Conservation (phyloP, 2,888 invertebrate species). For the Aporophyla lueneburgensis region DNA sequence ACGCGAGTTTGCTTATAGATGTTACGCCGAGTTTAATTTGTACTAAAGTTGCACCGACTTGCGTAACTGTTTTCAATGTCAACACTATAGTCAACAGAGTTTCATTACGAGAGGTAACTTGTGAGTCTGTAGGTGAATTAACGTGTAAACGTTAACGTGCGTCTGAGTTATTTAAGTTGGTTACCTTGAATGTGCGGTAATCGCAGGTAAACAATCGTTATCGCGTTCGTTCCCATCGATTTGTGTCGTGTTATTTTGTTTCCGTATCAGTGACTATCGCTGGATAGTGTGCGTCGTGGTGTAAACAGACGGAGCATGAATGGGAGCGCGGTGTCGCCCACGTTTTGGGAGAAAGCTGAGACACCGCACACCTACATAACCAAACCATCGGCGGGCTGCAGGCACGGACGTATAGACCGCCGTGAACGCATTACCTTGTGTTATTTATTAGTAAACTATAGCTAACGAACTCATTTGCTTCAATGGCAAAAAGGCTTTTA, state of each 20-base stretch:
- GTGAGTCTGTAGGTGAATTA: slow-evolving; percentile 58
- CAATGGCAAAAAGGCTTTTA: slow-evolving; percentile 21
- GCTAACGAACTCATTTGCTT: slow-evolving; percentile 52
- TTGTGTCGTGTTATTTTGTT: slow-evolving; percentile 77
- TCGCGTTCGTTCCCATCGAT: slow-evolving; percentile 82
- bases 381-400: slow-evolving; percentile 50
- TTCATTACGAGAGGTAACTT: slow-evolving; percentile 64
- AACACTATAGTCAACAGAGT: slow-evolving; percentile 72
- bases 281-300: slow-evolving; percentile 62
- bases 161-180: slow-evolving; percentile 71
- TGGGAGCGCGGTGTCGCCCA: slow-evolving; percentile 84
- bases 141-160: slow-evolving; percentile 64
- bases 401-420: slow-evolving; percentile 42
- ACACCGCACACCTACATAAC: slow-evolving; percentile 68
- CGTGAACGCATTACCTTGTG: slow-evolving; percentile 57
- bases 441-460: slow-evolving; percentile 50
- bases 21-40: slow-evolving; percentile 61
- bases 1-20: slow-evolving; percentile 65
- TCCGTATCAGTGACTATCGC: slow-evolving; percentile 71
- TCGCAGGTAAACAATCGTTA: slow-evolving; percentile 88
- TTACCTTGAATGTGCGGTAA: slow-evolving; percentile 84
- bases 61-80: slow-evolving; percentile 89
- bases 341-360: slow-evolving; percentile 85
- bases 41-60: slow-evolving; percentile 79
- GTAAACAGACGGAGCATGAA: slow-evolving; percentile 81